Evolutionary conservation across 2,797 vertebrate genomes (phyloP).

Genomic region (Gymnothorax reevesii): DNA sequence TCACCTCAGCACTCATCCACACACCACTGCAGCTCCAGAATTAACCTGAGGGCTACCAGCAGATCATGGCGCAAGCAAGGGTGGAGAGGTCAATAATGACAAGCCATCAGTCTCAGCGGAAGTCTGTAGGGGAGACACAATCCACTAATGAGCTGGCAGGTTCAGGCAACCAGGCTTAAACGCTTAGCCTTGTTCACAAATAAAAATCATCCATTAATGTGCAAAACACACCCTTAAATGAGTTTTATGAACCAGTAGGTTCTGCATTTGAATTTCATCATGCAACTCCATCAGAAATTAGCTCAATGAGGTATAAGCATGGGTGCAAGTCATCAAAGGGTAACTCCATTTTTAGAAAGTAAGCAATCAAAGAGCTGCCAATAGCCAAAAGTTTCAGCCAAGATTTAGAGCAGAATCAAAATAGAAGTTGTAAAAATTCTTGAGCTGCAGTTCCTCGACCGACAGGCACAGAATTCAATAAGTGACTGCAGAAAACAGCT

Average conservation of each 20-base stretch:
- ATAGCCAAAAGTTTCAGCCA: not conserved
- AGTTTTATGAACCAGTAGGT: not conserved
- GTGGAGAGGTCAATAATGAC: too few relatives aligned
- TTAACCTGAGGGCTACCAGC: conserved; percentile 55
- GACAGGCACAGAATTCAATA: not conserved
- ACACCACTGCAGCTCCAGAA: conserved; percentile 51
- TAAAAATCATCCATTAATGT: not conserved
- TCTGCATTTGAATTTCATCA: not conserved
- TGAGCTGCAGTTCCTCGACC: not conserved
- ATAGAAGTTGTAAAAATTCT: not conserved
- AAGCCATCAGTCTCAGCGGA: not conserved
- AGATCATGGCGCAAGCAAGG: too few relatives aligned
- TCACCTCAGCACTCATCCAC: conserved; percentile 64
- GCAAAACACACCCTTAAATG: not conserved
- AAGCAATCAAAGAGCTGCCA: not conserved
- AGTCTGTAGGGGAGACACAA: not conserved
- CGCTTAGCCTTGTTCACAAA: not conserved
- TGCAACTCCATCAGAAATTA: not conserved
- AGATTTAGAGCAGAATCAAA: not conserved
- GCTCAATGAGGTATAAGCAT: not conserved
- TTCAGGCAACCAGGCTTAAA: not conserved
- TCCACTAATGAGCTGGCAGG: not conserved
- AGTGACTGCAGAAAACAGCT: not conserved
- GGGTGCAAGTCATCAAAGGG: not conserved
- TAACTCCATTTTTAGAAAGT: not conserved